These are phyloP conservation scores for Liasis olivaceus DNA, from an alignment of 2,797 vertebrate species.

Conservation along the genomic window DNA sequence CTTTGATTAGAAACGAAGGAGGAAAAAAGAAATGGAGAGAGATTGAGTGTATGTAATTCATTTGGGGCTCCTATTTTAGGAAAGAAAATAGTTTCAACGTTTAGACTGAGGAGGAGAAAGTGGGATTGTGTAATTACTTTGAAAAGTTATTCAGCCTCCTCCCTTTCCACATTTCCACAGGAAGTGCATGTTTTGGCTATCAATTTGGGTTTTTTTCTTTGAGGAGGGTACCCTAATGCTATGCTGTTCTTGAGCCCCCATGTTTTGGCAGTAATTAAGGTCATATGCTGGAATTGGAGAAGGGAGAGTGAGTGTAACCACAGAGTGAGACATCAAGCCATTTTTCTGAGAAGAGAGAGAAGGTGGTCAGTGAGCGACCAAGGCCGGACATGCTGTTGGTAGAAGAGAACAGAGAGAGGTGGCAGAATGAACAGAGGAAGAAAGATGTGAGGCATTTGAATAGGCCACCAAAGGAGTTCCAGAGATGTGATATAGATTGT, in stretches of 20 bases:
- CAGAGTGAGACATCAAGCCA: not conserved
- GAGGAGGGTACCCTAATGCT: not conserved
- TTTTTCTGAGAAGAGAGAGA: not conserved
- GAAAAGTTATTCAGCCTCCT: not conserved
- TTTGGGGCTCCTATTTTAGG: not conserved
- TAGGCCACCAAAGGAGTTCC: not conserved
- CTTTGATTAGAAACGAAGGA: not conserved
- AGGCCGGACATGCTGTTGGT: not conserved
- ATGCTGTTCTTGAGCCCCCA: not conserved
- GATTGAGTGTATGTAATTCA: not conserved
- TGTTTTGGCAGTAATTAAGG: not conserved
- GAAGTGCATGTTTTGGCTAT: constrained; percentile 7
- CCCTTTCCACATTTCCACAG: not conserved
- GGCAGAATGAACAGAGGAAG: not conserved
- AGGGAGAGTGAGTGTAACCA: not conserved
- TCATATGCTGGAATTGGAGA: not conserved
- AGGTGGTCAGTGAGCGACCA: not conserved
- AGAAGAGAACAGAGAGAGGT: not conserved
- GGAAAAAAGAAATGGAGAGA: not conserved
- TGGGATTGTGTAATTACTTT: not conserved
- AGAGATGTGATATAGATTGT: not conserved
- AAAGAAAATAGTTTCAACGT: not conserved
- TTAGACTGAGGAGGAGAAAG: not conserved
- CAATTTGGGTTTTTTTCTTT: not conserved
- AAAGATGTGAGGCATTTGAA: not conserved